These are phyloP conservation scores for Bombus fervidus DNA, from an alignment of 1,140 invertebrate species.

Conservation along the genomic window DNA sequence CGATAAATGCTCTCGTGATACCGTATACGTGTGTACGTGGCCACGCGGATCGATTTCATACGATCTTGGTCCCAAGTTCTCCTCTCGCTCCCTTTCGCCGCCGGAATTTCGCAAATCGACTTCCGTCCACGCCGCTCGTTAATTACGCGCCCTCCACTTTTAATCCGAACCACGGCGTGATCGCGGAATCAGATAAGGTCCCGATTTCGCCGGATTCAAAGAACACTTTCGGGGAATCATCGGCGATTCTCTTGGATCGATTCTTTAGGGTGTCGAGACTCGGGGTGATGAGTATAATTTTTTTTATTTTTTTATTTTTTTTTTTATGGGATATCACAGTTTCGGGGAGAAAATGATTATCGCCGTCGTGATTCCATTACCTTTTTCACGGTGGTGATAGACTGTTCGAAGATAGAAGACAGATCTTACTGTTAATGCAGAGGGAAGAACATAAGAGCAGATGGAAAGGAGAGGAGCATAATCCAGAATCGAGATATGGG, in stretches of 20 bases:
- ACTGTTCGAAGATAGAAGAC: too few relatives aligned
- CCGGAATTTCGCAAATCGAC: slow-evolving; percentile 62
- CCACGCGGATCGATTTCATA: slow-evolving; percentile 26
- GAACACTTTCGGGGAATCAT: neutral
- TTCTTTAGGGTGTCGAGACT: neutral
- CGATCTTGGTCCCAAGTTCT: neutral
- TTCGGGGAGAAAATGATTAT: neutral
- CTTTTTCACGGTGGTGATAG: neutral
- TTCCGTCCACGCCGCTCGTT: slow-evolving; percentile 54
- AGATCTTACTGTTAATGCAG: too few relatives aligned
- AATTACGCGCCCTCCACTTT: slow-evolving; percentile 41
- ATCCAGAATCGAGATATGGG: too few relatives aligned
- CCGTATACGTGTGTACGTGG: slow-evolving; percentile 63
- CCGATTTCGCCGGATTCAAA: neutral
- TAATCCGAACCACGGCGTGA: slow-evolving; percentile 11
- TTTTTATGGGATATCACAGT: neutral
- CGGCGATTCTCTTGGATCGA: neutral
- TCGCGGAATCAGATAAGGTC: neutral
- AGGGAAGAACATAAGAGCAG: rapidly evolving
- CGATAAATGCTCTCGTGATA: slow-evolving; percentile 80
- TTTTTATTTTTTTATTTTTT: neutral
- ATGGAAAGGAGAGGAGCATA: too few relatives aligned
- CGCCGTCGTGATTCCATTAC: too few relatives aligned
- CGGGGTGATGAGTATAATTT: too few relatives aligned
- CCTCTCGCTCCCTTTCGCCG: neutral